Percentiles rank a stretch among this genome's conserved stretches.
Conservation (phyloP, 2,888 invertebrate genomes). For the Cancer borealis region DNA sequence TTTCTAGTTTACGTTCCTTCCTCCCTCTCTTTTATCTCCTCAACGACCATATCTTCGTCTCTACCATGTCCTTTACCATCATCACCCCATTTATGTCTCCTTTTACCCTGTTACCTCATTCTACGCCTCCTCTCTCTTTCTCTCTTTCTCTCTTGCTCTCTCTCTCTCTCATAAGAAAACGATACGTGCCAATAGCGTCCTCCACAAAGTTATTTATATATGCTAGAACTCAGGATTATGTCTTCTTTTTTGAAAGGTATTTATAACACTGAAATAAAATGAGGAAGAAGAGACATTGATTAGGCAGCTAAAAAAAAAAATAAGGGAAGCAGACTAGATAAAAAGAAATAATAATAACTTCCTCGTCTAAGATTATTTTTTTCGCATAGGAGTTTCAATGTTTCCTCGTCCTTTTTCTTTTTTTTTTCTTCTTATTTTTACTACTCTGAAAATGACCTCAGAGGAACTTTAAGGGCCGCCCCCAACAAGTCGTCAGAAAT, state of each 20-base stretch:
- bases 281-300: not conserved
- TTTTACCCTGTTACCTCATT: not conserved
- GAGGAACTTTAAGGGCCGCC: slow-evolving; percentile 2
- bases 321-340: not conserved
- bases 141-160: too few relatives aligned
- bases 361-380: not conserved
- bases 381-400: not conserved
- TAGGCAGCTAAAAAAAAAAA: not conserved
- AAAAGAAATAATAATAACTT: not conserved
- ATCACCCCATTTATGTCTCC: not conserved
- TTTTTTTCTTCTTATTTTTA: slow-evolving; percentile 7
- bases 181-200: too few relatives aligned
- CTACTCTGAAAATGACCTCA: not conserved
- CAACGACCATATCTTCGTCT: not conserved
- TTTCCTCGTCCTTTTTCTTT: not conserved
- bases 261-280: not conserved
- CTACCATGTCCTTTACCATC: not conserved
- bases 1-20: not conserved
- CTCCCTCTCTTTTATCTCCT: not conserved
- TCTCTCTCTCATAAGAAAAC: too few relatives aligned
- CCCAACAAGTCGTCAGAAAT: slow-evolving; percentile 13
- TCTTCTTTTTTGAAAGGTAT: not conserved
- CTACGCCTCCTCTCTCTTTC: too few relatives aligned
- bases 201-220: too few relatives aligned
- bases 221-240: not conserved